Percentiles rank a stretch among this genome's conserved stretches.
phyloP scores from a whole-genome alignment of 2,888 invertebrate genomes.

The Rhamphomyia laevipes region DNA sequence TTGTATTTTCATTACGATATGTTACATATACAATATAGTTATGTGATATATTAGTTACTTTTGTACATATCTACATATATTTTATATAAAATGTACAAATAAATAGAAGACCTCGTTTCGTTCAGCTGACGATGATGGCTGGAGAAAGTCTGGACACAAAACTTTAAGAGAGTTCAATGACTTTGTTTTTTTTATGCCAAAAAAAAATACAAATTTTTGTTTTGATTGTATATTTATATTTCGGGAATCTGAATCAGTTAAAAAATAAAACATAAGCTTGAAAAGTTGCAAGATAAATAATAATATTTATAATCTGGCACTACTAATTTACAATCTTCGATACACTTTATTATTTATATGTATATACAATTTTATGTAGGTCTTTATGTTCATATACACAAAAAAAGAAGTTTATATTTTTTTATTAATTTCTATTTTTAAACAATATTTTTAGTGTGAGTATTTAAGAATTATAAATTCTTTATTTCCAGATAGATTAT shows the following conservation, averaged over 20 bases:
- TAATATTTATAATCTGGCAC: background rate
- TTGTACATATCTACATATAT: background rate
- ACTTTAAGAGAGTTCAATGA: background rate
- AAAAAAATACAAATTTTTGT: background rate
- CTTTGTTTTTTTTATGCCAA: background rate
- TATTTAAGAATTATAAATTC: too few species aligned
- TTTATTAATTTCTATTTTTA: too few species aligned
- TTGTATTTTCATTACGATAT: background rate
- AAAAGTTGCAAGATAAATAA: background rate
- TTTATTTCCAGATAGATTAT: too few species aligned
- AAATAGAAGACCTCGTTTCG: background rate
- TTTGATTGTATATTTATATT: background rate
- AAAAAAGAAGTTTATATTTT: background rate
- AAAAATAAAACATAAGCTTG: background rate
- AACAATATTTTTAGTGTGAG: too few species aligned
- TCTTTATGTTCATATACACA: background rate
- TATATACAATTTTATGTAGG: background rate
- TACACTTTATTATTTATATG: background rate
- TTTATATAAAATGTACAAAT: background rate
- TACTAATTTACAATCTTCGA: background rate
- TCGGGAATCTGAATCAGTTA: background rate
- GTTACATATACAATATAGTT: too few species aligned
- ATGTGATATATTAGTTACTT: background rate
- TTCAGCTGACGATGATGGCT: conserved; percentile 14
- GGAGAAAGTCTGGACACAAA: conserved; percentile 20